These are phyloP conservation scores for Octopus bimaculoides DNA, from an alignment of 1,140 invertebrate species.

Conservation along the genomic window DNA sequence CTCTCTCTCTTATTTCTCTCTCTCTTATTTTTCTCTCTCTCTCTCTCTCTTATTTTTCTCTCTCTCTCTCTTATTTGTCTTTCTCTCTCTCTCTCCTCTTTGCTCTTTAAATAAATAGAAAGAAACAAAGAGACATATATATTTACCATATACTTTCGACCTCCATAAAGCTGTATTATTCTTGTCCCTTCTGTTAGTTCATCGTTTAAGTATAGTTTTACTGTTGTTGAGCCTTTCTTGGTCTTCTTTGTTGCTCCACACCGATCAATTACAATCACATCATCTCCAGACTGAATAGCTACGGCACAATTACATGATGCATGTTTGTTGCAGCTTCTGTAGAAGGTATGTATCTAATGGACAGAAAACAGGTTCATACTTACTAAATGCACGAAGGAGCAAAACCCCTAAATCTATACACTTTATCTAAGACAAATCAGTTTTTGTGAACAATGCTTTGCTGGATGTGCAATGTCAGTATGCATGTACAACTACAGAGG, in stretches of 20 bases:
- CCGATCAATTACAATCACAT: constrained; percentile 44
- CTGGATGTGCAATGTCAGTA: too few relatives aligned
- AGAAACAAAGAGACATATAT: neutral
- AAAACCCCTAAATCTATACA: neutral
- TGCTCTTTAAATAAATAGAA: constrained; percentile 27
- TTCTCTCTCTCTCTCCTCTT: neutral
- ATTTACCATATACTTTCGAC: constrained; percentile 26
- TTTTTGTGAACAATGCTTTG: too few relatives aligned
- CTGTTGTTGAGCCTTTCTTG: constrained; percentile 5
- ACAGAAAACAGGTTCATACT: neutral
- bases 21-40: too few relatives aligned
- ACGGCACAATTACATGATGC: constrained; percentile 48
- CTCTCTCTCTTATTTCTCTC: too few relatives aligned
- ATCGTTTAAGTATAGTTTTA: constrained; percentile 33
- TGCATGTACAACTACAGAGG: too few relatives aligned
- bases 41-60: too few relatives aligned
- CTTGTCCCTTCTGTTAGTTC: constrained; percentile 36
- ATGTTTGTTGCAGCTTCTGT: constrained; percentile 27
- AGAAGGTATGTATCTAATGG: constrained; percentile 31
- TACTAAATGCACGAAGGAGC: neutral
- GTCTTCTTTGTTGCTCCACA: constrained; percentile 23
- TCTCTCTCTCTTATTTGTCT: too few relatives aligned
- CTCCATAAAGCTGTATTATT: constrained; percentile 26
- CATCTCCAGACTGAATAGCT: constrained; percentile 42
- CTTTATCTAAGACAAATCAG: too few relatives aligned